Conservation (phyloP, 2,113 vertebrate genomes). For the human (Homo sapiens) region GRCh38 chr15:70215501-70216000, state of each 20-base stretch:
- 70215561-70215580: neutral
- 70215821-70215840: neutral
- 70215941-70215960: fast-evolving
- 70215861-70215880: neutral
- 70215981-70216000: neutral
- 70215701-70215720: neutral
- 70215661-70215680: neutral
- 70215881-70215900: no score
- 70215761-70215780: neutral
- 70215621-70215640: neutral
- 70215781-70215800: no score
- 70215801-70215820: neutral
- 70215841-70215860: neutral
- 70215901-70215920: neutral
- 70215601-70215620: neutral
- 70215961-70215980: neutral
- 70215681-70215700: neutral
- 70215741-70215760: neutral
- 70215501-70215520: neutral
- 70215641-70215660: fast-evolving
- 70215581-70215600: neutral
- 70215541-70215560: neutral
- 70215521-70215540: no score
- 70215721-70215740: neutral
- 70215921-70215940: neutral